A percentile compares a stretch with the other conserved stretches of the same genome.
Evolutionary conservation across 2,113 vertebrate genomes (phyloP).

Genomic region (Hydrolagus affinis): DNA sequence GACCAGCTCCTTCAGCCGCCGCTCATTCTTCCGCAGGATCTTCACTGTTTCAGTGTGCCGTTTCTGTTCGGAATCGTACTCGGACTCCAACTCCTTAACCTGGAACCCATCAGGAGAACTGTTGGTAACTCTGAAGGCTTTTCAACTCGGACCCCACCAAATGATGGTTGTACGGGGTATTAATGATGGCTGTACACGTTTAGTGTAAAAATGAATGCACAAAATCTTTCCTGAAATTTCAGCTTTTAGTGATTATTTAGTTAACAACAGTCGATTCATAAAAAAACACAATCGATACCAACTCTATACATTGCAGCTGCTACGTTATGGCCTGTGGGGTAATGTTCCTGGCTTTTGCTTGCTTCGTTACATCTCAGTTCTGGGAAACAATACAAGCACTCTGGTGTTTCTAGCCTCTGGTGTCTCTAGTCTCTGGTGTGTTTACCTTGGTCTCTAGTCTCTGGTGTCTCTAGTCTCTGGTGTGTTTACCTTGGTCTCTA

Average conservation of each 20-base stretch:
- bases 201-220: too few species aligned
- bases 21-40: conserved; percentile 51
- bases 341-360: too few species aligned
- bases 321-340: neutral
- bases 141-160: too few species aligned
- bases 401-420: neutral
- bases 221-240: too few species aligned
- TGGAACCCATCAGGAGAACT: conserved; percentile 36
- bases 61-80: conserved; percentile 55
- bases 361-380: neutral
- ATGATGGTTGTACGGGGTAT: neutral
- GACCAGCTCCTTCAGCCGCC: conserved; percentile 50
- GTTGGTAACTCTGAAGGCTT: neutral
- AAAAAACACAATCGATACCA: neutral
- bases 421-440: too few species aligned
- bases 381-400: conserved; percentile 28
- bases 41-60: conserved; percentile 48
- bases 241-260: too few species aligned
- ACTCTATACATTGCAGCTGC: neutral
- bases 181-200: neutral
- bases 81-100: conserved; percentile 54
- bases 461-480: too few species aligned
- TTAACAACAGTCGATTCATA: neutral
- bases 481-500: too few species aligned
- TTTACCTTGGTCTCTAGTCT: too few species aligned